Evolutionary conservation across 2,888 invertebrate genomes (phyloP).

Genomic region (Noctua comes): DNA sequence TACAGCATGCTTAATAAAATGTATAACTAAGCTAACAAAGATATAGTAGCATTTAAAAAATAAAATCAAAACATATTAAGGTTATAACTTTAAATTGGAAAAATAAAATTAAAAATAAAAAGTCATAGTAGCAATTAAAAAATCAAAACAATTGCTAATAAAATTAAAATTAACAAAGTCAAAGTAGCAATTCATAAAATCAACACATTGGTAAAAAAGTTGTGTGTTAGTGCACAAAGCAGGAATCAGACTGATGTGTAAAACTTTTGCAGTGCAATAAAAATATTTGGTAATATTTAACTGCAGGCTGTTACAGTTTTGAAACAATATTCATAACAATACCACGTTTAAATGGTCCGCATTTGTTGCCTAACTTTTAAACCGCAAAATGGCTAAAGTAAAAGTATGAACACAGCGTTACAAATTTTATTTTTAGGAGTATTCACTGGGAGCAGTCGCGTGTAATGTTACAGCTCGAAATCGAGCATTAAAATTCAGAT

Average conservation of each 20-base stretch:
- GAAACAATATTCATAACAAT: slow-evolving; percentile 28
- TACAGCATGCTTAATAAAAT: too few relatives aligned
- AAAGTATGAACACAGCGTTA: slow-evolving; percentile 25
- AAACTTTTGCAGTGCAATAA: slow-evolving; percentile 10
- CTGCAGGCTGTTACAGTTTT: slow-evolving; percentile 28
- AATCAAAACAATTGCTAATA: too few relatives aligned
- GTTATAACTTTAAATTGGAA: too few relatives aligned
- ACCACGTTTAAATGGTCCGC: slow-evolving; percentile 20
- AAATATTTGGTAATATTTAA: slow-evolving; percentile 29
- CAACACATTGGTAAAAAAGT: too few relatives aligned
- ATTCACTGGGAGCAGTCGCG: slow-evolving; percentile 17
- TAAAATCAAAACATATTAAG: too few relatives aligned
- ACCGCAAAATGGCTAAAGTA: slow-evolving; percentile 37
- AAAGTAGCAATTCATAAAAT: too few relatives aligned
- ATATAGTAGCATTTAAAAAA: too few relatives aligned
- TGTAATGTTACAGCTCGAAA: background rate
- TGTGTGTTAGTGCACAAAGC: background rate
- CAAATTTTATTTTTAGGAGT: slow-evolving; percentile 51
- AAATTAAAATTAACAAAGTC: too few relatives aligned
- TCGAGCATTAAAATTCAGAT: background rate
- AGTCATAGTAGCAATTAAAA: too few relatives aligned
- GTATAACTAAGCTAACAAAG: too few relatives aligned
- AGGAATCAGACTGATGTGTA: background rate
- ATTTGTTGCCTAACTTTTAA: slow-evolving; percentile 45
- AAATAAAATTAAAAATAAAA: too few relatives aligned